Evolutionary conservation across 1,140 invertebrate species (phyloP).

Genomic region (Heterodera carotae): DNA sequence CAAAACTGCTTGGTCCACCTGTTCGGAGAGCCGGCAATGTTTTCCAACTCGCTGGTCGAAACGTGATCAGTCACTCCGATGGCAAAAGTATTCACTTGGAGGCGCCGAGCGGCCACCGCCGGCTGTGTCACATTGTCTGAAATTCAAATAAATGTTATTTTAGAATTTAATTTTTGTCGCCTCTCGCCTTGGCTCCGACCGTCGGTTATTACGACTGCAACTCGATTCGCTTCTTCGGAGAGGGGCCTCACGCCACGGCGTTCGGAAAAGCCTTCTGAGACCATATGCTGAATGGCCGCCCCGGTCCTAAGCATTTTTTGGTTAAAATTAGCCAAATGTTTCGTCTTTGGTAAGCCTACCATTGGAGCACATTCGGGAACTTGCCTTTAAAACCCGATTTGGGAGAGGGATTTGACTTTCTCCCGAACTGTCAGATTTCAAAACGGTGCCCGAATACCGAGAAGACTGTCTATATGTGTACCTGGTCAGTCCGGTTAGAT

Average conservation of each 20-base stretch:
- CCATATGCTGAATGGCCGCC: conserved; percentile 65
- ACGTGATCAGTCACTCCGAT: conserved; percentile 66
- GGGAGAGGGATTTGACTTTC: too few species aligned
- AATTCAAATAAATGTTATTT: not conserved
- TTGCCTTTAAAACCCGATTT: too few species aligned
- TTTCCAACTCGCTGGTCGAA: conserved; percentile 59
- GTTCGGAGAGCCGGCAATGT: conserved; percentile 63
- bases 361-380: too few species aligned
- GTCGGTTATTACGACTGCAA: conserved; percentile 64
- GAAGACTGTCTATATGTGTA: too few species aligned
- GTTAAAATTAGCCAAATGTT: too few species aligned
- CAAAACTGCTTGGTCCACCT: conserved; percentile 30
- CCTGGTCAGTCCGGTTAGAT: conserved; percentile 62
- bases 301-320: conserved; percentile 47
- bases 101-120: conserved; percentile 53
- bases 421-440: too few species aligned
- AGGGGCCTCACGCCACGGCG: conserved; percentile 61
- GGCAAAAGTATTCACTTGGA: conserved; percentile 61
- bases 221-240: conserved; percentile 57
- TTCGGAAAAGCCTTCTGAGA: conserved; percentile 62
- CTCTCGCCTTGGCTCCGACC: conserved; percentile 56
- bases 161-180: not conserved
- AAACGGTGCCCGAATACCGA: too few species aligned
- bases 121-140: conserved; percentile 63
- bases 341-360: too few species aligned